Conservation (phyloP, 2,888 invertebrate species). For the Bellardia pandia region DNA sequence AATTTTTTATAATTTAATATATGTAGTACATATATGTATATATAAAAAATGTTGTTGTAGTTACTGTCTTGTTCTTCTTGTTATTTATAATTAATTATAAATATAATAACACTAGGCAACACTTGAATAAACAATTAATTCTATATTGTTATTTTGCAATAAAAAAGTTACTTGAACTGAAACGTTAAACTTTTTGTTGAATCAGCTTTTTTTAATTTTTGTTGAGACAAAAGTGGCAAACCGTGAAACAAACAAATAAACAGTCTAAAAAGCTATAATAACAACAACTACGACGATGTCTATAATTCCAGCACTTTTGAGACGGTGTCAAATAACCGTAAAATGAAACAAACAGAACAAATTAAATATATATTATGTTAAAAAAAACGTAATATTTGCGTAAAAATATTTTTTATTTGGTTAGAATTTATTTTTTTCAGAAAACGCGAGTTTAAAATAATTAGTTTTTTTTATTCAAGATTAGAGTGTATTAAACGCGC, state of each 20-base stretch:
- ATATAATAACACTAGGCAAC: conserved; percentile 51
- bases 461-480: conserved; percentile 23
- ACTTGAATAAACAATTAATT: conserved; percentile 56
- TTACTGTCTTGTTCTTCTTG: conserved; percentile 37
- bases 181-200: conserved; percentile 63
- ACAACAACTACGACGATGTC: conserved; percentile 14
- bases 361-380: not conserved
- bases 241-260: conserved; percentile 55
- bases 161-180: conserved; percentile 64
- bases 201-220: conserved; percentile 62
- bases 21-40: not conserved
- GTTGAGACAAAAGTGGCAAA: conserved; percentile 63
- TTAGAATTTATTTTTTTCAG: conserved; percentile 10
- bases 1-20: conserved; percentile 18
- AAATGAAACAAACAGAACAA: conserved; percentile 49
- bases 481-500: conserved; percentile 43
- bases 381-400: conserved; percentile 56
- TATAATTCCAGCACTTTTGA: conserved; percentile 51
- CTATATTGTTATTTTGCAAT: conserved; percentile 17
- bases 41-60: conserved; percentile 12
- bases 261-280: not conserved
- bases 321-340: conserved; percentile 70
- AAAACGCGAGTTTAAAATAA: conserved; percentile 52
- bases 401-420: conserved; percentile 36
- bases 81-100: conserved; percentile 51